Conservation (phyloP, 2,113 vertebrate genomes). For the Nestor notabilis region DNA sequence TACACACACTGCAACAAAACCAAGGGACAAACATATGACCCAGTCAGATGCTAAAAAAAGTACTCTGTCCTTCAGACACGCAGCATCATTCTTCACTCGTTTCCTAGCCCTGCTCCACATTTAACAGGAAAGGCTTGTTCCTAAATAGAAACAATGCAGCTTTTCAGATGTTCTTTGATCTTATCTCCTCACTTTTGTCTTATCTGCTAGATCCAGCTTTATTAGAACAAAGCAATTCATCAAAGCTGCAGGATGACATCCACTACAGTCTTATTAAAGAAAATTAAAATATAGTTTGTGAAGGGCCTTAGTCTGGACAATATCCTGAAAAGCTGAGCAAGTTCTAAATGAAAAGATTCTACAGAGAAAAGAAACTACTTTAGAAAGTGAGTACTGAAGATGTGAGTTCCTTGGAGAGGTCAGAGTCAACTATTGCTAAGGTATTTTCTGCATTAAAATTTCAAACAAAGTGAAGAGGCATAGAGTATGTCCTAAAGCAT, state of each 20-base stretch:
- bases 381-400: neutral
- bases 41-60: conserved; percentile 12
- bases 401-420: neutral
- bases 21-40: conserved; percentile 15
- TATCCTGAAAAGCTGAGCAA: neutral
- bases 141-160: conserved; percentile 27
- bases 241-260: neutral
- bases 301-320: neutral
- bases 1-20: neutral
- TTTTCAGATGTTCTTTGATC: neutral
- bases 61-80: neutral
- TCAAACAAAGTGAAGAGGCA: neutral
- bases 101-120: neutral
- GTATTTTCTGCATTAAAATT: neutral
- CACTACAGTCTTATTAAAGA: neutral
- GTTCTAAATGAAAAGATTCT: neutral
- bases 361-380: neutral
- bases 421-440: neutral
- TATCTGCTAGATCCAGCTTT: conserved; percentile 19
- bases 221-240: neutral
- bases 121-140: neutral
- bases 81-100: neutral
- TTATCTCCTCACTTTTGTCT: neutral
- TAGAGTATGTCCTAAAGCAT: neutral
- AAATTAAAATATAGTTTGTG: neutral